phyloP scores from a whole-genome alignment of 2,113 vertebrate species.

The Aptenodytes patagonicus region DNA sequence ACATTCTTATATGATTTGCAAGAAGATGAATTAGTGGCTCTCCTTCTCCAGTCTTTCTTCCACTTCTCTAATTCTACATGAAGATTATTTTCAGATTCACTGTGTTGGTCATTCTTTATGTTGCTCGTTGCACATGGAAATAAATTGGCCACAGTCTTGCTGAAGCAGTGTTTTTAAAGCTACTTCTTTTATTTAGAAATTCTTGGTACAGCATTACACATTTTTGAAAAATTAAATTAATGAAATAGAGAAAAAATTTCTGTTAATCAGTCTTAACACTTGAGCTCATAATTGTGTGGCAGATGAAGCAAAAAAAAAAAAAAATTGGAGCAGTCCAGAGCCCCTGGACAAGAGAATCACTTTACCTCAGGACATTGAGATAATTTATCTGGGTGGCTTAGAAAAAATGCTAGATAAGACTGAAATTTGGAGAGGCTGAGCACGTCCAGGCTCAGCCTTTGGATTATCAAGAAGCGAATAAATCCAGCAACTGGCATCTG shows the following conservation, averaged over 20 bases:
- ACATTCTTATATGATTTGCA: not conserved
- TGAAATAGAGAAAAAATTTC: not conserved
- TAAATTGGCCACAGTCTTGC: not conserved
- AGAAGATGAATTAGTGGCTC: not conserved
- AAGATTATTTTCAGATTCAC: not conserved
- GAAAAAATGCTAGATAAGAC: slow-evolving; percentile 38
- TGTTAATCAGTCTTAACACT: not conserved
- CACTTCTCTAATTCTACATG: not conserved
- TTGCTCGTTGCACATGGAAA: not conserved
- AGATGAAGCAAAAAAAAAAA: not conserved
- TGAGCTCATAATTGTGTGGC: not conserved
- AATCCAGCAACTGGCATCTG: slow-evolving; percentile 15
- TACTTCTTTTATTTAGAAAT: not conserved
- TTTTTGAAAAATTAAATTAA: not conserved
- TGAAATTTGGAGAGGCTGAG: slow-evolving; percentile 37
- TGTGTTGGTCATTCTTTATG: not conserved
- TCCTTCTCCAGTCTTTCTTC: not conserved
- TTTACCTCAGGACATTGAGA: slow-evolving; percentile 16
- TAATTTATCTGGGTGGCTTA: slow-evolving; percentile 28
- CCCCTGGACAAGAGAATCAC: not conserved
- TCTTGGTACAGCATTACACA: not conserved
- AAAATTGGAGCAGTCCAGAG: not conserved
- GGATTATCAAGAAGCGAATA: not conserved
- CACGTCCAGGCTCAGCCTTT: not conserved
- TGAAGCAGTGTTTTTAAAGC: not conserved